Percentiles rank a stretch among this genome's conserved stretches.
phyloP scores from a whole-genome alignment of 1,140 invertebrate species.

The Euura lappo region DNA sequence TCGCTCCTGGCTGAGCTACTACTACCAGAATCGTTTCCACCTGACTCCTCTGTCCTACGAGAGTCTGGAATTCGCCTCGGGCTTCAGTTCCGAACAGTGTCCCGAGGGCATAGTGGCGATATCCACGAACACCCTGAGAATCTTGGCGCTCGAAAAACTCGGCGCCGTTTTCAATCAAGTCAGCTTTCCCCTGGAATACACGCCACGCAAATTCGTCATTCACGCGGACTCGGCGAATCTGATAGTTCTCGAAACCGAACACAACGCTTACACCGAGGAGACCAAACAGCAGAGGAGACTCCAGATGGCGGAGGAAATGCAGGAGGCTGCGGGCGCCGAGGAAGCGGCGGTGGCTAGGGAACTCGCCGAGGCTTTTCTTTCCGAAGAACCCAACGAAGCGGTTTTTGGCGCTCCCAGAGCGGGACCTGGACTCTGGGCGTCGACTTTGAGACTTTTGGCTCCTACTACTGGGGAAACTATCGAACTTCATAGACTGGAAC shows the following conservation, averaged over 20 bases:
- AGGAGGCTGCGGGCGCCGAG: slow-evolving; percentile 93
- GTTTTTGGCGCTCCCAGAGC: slow-evolving; percentile 96
- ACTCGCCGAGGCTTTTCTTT: slow-evolving; percentile 96
- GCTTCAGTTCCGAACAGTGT: slow-evolving; percentile 98
- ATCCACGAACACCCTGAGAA: slow-evolving; percentile 95
- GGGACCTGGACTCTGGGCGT: slow-evolving; percentile 96
- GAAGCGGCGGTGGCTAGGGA: slow-evolving; percentile 94
- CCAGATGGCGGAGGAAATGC: slow-evolving; percentile 92
- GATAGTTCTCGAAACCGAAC: slow-evolving; percentile 95
- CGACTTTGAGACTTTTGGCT: slow-evolving; percentile 89
- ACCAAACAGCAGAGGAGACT: slow-evolving; percentile 91
- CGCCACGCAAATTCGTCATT: slow-evolving; percentile 94
- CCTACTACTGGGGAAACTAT: slow-evolving; percentile 83
- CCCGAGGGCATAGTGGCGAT: slow-evolving; percentile 99
- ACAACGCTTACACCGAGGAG: slow-evolving; percentile 97
- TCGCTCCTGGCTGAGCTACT: slow-evolving; percentile 97
- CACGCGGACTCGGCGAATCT: slow-evolving; percentile 93
- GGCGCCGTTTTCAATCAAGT: slow-evolving; percentile 99
- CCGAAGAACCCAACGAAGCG: slow-evolving; percentile 92
- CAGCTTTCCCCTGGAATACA: slow-evolving; percentile 91
- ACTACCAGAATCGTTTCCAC: slow-evolving; percentile 97
- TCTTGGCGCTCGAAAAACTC: slow-evolving; percentile 97
- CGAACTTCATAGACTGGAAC: slow-evolving; percentile 83
- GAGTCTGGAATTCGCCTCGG: slow-evolving; percentile 95
- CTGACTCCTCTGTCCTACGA: slow-evolving; percentile 96